Conservation (phyloP, 2,113 vertebrate species). For the Panurus biarmicus region DNA sequence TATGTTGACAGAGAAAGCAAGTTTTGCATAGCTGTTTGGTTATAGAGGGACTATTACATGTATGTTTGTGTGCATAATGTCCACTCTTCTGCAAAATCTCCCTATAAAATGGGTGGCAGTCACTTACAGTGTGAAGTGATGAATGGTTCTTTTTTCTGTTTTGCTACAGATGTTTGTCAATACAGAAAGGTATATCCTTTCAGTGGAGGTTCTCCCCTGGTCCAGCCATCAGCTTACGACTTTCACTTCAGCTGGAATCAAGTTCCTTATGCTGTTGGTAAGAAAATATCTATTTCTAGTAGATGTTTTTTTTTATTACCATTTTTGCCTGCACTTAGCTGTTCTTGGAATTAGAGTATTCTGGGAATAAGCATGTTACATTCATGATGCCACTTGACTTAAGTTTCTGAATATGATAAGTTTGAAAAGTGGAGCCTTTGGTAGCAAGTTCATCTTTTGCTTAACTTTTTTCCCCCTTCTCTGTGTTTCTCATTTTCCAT, state of each 20-base stretch:
- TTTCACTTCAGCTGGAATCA: slow-evolving; percentile 99
- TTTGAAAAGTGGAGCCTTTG: not conserved
- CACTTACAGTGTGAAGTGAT: not conserved
- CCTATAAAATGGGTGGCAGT: not conserved
- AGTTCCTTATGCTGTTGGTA: slow-evolving; percentile 93
- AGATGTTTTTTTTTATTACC: not conserved
- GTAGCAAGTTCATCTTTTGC: not conserved
- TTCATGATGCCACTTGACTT: not conserved
- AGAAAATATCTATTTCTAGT: slow-evolving; percentile 19
- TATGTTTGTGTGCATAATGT: not conserved
- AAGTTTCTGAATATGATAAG: not conserved
- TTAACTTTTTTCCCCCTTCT: not conserved
- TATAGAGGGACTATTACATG: not conserved
- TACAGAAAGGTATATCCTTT: slow-evolving; percentile 96
- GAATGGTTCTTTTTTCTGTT: not conserved
- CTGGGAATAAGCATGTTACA: not conserved
- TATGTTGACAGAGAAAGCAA: not conserved
- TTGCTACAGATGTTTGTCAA: slow-evolving; percentile 83
- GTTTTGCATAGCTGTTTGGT: not conserved
- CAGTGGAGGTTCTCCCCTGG: slow-evolving; percentile 87
- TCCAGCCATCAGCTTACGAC: slow-evolving; percentile 90
- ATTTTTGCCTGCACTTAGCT: not conserved
- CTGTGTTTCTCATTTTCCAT: not conserved
- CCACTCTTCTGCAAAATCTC: not conserved
- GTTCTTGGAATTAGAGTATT: not conserved